Conservation (phyloP, 2,888 invertebrate species). For the Caenorhabditis auriculariae region DNA sequence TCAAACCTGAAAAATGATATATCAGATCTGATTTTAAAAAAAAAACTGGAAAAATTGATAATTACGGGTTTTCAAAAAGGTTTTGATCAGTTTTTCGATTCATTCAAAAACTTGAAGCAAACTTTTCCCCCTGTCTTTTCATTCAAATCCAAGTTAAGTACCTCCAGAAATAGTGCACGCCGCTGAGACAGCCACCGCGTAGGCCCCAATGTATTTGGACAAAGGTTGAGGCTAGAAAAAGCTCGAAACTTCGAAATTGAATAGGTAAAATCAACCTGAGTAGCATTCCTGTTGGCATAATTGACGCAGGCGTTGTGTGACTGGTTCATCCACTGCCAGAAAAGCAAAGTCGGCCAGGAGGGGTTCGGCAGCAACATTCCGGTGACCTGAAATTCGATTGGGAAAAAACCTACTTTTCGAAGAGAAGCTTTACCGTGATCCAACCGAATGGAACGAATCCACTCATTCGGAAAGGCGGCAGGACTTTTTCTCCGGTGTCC, state of each 20-base stretch:
- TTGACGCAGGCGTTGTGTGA: constrained; percentile 69
- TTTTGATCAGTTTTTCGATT: too few species aligned
- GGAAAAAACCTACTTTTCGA: not conserved
- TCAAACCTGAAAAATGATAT: constrained; percentile 30
- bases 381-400: constrained; percentile 61
- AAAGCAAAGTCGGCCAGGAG: constrained; percentile 64
- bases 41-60: too few species aligned
- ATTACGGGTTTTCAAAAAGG: too few species aligned
- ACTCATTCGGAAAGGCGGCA: constrained; percentile 69
- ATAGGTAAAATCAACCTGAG: constrained; percentile 63
- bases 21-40: not conserved
- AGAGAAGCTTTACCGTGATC: constrained; percentile 63
- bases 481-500: constrained; percentile 66
- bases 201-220: constrained; percentile 66
- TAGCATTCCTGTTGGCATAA: constrained; percentile 68
- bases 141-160: too few species aligned
- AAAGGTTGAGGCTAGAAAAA: constrained; percentile 58
- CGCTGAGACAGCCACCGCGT: constrained; percentile 67
- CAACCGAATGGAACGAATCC: constrained; percentile 68
- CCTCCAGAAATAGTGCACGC: constrained; percentile 57
- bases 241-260: not conserved
- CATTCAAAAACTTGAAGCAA: too few species aligned
- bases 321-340: constrained; percentile 70
- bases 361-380: constrained; percentile 68
- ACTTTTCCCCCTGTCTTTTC: not conserved